Evolutionary conservation across 2,888 invertebrate species (phyloP).

Genomic region (Drosophila affinis): DNA sequence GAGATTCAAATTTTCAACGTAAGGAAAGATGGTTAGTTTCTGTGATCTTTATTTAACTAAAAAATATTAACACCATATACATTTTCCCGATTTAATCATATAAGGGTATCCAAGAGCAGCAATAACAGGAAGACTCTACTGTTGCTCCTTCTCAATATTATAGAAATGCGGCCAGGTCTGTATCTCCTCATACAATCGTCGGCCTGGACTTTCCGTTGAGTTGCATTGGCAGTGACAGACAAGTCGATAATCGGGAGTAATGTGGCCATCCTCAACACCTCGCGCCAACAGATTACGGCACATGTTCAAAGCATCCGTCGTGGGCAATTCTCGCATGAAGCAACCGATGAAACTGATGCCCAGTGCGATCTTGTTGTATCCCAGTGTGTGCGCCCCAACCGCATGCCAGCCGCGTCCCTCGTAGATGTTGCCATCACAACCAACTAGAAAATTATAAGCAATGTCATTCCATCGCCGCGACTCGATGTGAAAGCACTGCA

Average conservation of each 20-base stretch:
- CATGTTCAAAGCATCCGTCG: conserved; percentile 82
- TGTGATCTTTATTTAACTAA: not conserved
- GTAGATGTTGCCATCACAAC: conserved; percentile 86
- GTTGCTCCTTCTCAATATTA: conserved; percentile 63
- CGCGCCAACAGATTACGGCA: conserved; percentile 84
- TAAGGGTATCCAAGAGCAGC: not conserved
- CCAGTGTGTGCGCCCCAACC: conserved; percentile 85
- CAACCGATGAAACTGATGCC: conserved; percentile 86
- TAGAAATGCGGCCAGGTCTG: conserved; percentile 85
- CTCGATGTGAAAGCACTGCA: conserved; percentile 85
- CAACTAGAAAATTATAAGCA: conserved; percentile 85
- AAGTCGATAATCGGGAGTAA: conserved; percentile 84
- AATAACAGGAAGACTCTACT: conserved; percentile 30
- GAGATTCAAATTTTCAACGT: no score
- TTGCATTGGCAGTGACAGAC: conserved; percentile 85
- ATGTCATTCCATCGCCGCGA: conserved; percentile 85
- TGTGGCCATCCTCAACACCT: conserved; percentile 84
- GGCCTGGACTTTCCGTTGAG: conserved; percentile 85
- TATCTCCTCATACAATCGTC: conserved; percentile 84
- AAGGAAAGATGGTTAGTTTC: not conserved
- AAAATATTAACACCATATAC: not conserved
- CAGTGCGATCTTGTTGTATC: conserved; percentile 84
- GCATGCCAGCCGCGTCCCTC: conserved; percentile 86
- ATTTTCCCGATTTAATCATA: not conserved
- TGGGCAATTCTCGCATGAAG: conserved; percentile 84